phyloP scores from a whole-genome alignment of 2,797 vertebrate genomes.

The Phrynocephalus guinanensis region DNA sequence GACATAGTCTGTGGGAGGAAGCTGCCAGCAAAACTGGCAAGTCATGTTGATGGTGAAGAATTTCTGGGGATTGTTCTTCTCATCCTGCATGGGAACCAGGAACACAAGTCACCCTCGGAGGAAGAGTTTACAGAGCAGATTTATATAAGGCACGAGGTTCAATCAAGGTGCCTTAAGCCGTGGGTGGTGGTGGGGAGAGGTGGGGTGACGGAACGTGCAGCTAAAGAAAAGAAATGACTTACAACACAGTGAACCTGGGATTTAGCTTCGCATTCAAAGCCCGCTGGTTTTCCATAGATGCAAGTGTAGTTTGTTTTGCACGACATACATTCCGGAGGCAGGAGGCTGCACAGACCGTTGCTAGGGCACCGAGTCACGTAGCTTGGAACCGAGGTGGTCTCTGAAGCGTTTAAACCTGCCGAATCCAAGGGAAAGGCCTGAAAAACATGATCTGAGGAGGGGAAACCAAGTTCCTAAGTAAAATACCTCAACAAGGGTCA shows the following conservation, averaged over 20 bases:
- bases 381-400: conserved; percentile 74
- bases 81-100: conserved; percentile 75
- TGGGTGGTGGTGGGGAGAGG: background rate
- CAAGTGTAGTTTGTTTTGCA: conserved; percentile 91
- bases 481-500: no score
- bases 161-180: background rate
- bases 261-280: conserved; percentile 86
- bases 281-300: conserved; percentile 84
- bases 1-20: conserved; percentile 87
- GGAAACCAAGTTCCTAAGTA: no score
- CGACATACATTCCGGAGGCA: conserved; percentile 88
- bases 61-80: conserved; percentile 79
- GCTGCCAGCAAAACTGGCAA: conserved; percentile 98
- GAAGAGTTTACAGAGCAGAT: background rate
- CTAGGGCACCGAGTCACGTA: conserved; percentile 88
- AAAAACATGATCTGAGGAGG: background rate
- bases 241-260: conserved; percentile 90
- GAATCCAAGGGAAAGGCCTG: background rate
- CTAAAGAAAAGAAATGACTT: conserved; percentile 71
- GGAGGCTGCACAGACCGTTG: conserved; percentile 85
- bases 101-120: background rate
- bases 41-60: conserved; percentile 87
- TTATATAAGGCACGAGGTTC: no score
- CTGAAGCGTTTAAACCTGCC: conserved; percentile 63
- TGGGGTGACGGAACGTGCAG: background rate